Evolutionary conservation across 1,140 invertebrate species (phyloP), one percentile per base, ranked within the genome.

Genomic region (Eubasilissa regina): DNA sequence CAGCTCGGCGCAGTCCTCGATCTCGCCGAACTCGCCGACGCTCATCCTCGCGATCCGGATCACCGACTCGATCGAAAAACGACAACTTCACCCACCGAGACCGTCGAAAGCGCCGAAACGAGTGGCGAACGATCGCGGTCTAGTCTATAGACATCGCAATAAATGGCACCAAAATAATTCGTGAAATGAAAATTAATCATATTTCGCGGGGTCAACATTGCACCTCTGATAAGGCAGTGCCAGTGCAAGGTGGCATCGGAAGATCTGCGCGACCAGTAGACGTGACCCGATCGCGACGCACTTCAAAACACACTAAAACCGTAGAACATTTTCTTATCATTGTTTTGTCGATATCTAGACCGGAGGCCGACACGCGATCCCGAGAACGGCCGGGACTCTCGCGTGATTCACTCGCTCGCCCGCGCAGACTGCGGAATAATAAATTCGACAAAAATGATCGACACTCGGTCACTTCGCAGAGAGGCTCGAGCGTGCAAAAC

Each of bases 1-100:
- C 84, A 95, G 88, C 80, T 93, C 93, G 77, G 91, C 88, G 82
- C 89, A 91, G 83, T 92, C 89, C 82, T 89, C 88, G 13, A 88
- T 85, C 44, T 89, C 88, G 75, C 86, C 84, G 3, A 85, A 84
- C 77, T 89, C 87, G 84, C 85, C 85, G 86, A 88, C 87, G 82
- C 64, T 74, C 81, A 80, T 81, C 17, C 43, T 60, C 19, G 48
- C 15, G 51, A 15, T 55, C 13, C 8, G 43, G 11, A 35, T 35
- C 25, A 35, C 25, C 25, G 25, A 1, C 25, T 35, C 25, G 25
- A 35, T 6, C 25, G 25, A 35, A 1, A 35, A 35, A 4, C 9
- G 43, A 11, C 15, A 51, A 51, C 47, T 21, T 19, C 17, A 70
- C 47, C 25, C 66, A 51, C 66, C 15, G 13, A 43, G 10, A 8